These are phyloP conservation scores for Andrena chrysosceles DNA, from an alignment of 2,888 invertebrate species.

Conservation along the genomic window DNA sequence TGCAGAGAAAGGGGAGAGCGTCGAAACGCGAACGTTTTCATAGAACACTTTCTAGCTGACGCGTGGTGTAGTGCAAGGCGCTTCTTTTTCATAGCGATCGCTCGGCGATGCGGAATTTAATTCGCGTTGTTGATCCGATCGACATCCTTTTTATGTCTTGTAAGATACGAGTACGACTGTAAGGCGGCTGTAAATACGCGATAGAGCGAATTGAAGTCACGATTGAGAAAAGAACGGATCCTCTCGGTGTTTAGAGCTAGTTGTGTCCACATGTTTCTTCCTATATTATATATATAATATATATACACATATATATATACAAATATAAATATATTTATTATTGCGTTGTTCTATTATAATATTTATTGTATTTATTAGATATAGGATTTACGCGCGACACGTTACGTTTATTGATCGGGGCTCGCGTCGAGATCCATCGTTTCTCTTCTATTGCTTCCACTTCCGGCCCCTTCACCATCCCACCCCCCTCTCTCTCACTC, in stretches of 20 bases:
- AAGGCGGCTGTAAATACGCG: constrained; percentile 79
- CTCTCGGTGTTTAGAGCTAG: constrained; percentile 82
- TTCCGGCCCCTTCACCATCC: not conserved
- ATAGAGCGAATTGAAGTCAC: constrained; percentile 26
- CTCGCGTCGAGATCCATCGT: constrained; percentile 72
- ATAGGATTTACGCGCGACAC: constrained; percentile 78
- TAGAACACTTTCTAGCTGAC: constrained; percentile 40
- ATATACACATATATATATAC: constrained; percentile 76
- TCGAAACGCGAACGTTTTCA: constrained; percentile 50
- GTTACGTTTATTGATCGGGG: constrained; percentile 74
- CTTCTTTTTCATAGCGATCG: constrained; percentile 43
- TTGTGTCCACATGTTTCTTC: constrained; percentile 84
- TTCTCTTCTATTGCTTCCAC: constrained; percentile 21
- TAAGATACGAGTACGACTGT: constrained; percentile 76
- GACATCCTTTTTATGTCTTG: constrained; percentile 69
- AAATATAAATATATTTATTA: constrained; percentile 83
- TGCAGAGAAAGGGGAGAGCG: constrained; percentile 22
- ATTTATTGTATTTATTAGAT: constrained; percentile 82
- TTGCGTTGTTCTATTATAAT: constrained; percentile 84
- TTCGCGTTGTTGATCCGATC: constrained; percentile 56
- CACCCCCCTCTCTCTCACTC: too few relatives aligned
- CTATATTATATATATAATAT: constrained; percentile 79
- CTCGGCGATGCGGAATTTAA: constrained; percentile 35
- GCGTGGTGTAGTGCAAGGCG: constrained; percentile 64
- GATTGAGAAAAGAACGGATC: constrained; percentile 56